A percentile compares a stretch with the other conserved stretches of the same genome.
Conservation (phyloP, 2,888 invertebrate species). For the Fissipunctia ypsillon region DNA sequence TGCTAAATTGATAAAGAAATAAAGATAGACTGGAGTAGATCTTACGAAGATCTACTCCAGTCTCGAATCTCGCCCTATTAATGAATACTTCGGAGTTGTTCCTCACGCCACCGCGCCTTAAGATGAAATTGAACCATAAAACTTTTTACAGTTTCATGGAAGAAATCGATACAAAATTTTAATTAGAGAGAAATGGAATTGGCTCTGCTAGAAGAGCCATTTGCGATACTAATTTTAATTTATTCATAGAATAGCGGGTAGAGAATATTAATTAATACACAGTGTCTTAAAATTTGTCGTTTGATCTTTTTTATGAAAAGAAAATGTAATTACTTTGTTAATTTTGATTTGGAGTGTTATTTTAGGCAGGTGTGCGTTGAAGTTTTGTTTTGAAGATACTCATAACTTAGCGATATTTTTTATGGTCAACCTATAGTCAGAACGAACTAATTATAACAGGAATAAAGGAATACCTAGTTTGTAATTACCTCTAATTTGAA, state of each 20-base stretch:
- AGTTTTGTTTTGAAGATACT: neutral
- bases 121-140: slow-evolving; percentile 45
- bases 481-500: neutral
- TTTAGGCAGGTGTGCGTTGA: neutral
- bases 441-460: neutral
- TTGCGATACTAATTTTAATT: slow-evolving; percentile 48
- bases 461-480: neutral
- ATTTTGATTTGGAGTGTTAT: neutral
- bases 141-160: slow-evolving; percentile 41
- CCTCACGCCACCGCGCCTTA: slow-evolving; percentile 18
- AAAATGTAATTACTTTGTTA: slow-evolving; percentile 30
- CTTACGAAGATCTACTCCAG: neutral
- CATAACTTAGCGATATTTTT: too few species aligned
- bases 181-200: slow-evolving; percentile 50
- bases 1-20: too few species aligned
- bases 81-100: slow-evolving; percentile 4
- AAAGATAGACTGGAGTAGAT: too few species aligned
- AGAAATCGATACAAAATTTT: slow-evolving; percentile 52
- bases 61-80: neutral
- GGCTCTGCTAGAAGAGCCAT: slow-evolving; percentile 39
- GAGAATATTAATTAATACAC: slow-evolving; percentile 49
- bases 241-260: slow-evolving; percentile 54
- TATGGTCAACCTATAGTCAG: neutral
- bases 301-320: slow-evolving; percentile 30
- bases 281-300: slow-evolving; percentile 21